Evolutionary conservation across 1,140 invertebrate genomes (phyloP).

Genomic region (Wasmannia auropunctata): DNA sequence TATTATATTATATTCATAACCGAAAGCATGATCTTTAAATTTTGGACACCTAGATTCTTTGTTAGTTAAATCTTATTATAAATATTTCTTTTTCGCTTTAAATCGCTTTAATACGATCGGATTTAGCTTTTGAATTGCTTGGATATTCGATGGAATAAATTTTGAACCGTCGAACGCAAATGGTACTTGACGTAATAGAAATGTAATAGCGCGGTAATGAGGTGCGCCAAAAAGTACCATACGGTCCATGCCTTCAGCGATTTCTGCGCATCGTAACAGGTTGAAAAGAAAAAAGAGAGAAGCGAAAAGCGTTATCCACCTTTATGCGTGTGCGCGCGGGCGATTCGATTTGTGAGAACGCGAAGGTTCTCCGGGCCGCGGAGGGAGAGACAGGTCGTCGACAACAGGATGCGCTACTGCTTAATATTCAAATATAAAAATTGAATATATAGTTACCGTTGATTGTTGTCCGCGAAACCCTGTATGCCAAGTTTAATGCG

Average conservation of each 20-base stretch:
- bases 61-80: not conserved
- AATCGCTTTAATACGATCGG: not conserved
- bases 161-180: not conserved
- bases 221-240: conserved; percentile 31
- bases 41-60: not conserved
- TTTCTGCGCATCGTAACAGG: conserved; percentile 43
- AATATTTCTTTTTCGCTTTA: not conserved
- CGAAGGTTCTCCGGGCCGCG: conserved; percentile 5
- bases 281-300: not conserved
- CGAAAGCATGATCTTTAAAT: not conserved
- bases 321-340: not conserved
- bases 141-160: not conserved
- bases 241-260: conserved; percentile 48
- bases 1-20: not conserved
- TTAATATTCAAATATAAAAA: conserved; percentile 79
- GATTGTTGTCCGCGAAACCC: conserved; percentile 73
- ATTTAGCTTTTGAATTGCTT: not conserved
- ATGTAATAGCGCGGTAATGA: conserved; percentile 38
- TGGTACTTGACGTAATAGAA: conserved; percentile 36
- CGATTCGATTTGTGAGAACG: conserved; percentile 47
- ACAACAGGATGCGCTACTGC: conserved; percentile 68
- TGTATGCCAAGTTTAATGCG: conserved; percentile 77
- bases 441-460: conserved; percentile 79
- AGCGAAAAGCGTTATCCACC: conserved; percentile 35
- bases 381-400: conserved; percentile 37